Percentiles rank a stretch among this genome's conserved stretches.
Evolutionary conservation across 1,140 invertebrate species (phyloP).

Genomic region (Drosophila ironensis): DNA sequence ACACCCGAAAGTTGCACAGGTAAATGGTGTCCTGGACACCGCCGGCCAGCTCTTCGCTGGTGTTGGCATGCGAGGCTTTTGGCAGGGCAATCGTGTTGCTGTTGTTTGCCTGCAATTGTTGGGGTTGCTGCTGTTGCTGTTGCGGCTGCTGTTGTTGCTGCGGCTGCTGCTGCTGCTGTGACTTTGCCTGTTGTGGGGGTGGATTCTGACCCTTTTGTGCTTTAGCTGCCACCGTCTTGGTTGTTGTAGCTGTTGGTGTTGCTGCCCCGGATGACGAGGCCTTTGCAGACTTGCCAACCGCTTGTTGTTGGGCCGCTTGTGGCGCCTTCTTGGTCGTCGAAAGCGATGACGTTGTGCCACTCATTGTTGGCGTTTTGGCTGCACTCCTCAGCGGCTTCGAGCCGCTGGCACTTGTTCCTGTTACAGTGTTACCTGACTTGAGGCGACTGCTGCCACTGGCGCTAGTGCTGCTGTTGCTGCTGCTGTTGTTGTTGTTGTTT

Average conservation of each 20-base stretch:
- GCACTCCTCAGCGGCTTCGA: conserved; percentile 44
- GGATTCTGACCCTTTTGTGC: conserved; percentile 54
- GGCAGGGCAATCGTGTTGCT: conserved; percentile 64
- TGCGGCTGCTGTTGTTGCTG: conserved; percentile 26
- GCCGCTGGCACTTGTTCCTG: conserved; percentile 43
- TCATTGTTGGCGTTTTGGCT: conserved; percentile 45
- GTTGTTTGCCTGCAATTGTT: conserved; percentile 29
- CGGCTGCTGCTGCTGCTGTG: conserved; percentile 9
- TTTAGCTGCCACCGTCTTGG: conserved; percentile 35
- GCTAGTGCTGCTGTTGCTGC: conserved; percentile 8
- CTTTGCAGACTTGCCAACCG: conserved; percentile 57
- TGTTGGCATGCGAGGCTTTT: conserved; percentile 75
- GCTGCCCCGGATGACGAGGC: conserved; percentile 18
- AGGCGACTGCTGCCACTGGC: conserved; percentile 25
- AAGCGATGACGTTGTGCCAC: conserved; percentile 21
- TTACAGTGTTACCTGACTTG: conserved; percentile 8
- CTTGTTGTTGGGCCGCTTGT: conserved; percentile 49
- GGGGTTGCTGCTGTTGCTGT: conserved; percentile 16
- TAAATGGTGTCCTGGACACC: conserved; percentile 98
- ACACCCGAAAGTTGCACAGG: conserved; percentile 97
- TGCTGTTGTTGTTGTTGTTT: conserved; percentile 54
- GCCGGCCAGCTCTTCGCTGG: conserved; percentile 87
- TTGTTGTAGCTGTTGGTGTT: conserved; percentile 19
- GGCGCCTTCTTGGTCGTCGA: conserved; percentile 35
- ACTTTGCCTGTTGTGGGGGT: conserved; percentile 46